phyloP scores from a whole-genome alignment of 2,797 vertebrate species.

The Eulemur coronatus region DNA sequence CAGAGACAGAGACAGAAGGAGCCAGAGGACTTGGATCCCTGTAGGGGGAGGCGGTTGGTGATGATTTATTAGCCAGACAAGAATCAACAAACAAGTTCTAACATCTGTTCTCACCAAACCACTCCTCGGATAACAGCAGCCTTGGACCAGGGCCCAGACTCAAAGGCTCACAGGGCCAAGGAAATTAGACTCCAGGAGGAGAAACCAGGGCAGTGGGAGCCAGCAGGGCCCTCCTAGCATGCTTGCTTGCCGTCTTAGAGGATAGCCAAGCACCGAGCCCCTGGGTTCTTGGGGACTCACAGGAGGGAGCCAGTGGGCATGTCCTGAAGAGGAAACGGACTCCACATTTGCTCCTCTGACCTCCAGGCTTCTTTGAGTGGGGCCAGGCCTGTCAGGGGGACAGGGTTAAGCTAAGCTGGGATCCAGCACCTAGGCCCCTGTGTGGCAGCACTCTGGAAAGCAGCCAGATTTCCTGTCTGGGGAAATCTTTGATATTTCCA shows the following conservation, averaged over 20 bases:
- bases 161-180: slow-evolving; percentile 50
- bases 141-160: slow-evolving; percentile 70
- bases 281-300: background rate
- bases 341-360: background rate
- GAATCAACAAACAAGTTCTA: slow-evolving; percentile 74
- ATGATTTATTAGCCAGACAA: slow-evolving; percentile 78
- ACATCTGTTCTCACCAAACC: slow-evolving; percentile 78
- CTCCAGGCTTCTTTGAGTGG: background rate
- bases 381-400: background rate
- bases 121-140: slow-evolving; percentile 72
- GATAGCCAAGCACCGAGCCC: background rate
- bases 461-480: background rate
- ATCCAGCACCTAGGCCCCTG: background rate
- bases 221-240: background rate
- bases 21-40: slow-evolving; percentile 34
- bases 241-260: background rate
- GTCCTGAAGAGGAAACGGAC: background rate
- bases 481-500: slow-evolving; percentile 2
- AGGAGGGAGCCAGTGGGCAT: background rate
- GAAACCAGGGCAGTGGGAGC: background rate
- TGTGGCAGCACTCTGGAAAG: background rate
- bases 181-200: slow-evolving; percentile 55
- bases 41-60: slow-evolving; percentile 33
- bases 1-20: background rate
- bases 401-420: background rate